A percentile compares a stretch with the other conserved stretches of the same genome.
phyloP scores from a whole-genome alignment of 2,113 vertebrate genomes.

The Ctenodactylus gundi region DNA sequence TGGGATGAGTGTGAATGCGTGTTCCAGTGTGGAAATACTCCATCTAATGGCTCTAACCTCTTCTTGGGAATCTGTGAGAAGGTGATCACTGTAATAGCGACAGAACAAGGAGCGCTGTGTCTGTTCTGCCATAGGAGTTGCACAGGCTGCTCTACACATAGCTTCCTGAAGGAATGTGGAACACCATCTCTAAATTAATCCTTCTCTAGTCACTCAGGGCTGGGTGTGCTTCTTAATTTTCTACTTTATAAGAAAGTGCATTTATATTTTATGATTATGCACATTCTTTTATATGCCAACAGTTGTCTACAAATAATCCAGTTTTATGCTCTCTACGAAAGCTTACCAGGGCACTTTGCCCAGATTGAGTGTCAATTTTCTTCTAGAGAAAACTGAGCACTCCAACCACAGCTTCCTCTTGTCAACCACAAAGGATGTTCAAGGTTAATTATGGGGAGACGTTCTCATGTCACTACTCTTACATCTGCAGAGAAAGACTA shows the following conservation, averaged over 20 bases:
- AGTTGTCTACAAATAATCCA: neutral
- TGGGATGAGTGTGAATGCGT: neutral
- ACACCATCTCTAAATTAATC: neutral
- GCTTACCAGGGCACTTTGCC: neutral
- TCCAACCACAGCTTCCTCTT: neutral
- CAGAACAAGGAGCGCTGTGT: neutral
- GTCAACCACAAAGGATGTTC: neutral
- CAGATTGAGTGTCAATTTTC: neutral
- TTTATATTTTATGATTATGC: neutral
- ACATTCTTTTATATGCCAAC: neutral
- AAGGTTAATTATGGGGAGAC: neutral
- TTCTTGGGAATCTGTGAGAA: neutral
- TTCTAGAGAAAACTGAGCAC: neutral
- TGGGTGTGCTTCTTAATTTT: neutral
- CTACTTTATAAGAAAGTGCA: neutral
- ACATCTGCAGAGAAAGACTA: neutral
- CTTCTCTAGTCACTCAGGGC: neutral
- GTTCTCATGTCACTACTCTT: neutral
- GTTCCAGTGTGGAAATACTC: neutral
- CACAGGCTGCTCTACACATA: neutral
- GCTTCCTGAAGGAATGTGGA: neutral
- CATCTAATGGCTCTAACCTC: neutral
- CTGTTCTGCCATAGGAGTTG: neutral
- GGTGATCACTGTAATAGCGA: neutral
- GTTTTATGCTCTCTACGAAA: neutral